Conservation (phyloP, 2,888 invertebrate species). For the Drosophila affinis region DNA sequence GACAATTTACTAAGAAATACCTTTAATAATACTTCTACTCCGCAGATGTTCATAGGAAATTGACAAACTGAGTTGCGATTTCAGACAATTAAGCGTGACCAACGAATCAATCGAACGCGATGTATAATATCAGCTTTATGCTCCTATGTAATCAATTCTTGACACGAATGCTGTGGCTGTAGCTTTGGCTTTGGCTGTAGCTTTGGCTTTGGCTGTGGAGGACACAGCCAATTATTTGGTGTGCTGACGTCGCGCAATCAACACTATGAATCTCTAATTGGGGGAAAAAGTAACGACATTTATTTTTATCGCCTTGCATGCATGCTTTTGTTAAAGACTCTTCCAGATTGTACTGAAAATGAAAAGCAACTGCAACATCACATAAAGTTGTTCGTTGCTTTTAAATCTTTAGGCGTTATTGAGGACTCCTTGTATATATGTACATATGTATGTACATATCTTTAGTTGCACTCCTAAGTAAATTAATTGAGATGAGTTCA, state of each 20-base stretch:
- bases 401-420: slow-evolving; percentile 58
- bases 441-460: slow-evolving; percentile 11
- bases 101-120: slow-evolving; percentile 42
- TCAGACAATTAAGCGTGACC: slow-evolving; percentile 30
- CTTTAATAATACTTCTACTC: background rate
- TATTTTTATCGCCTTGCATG: slow-evolving; percentile 70
- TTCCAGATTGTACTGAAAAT: slow-evolving; percentile 60
- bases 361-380: slow-evolving; percentile 28
- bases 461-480: slow-evolving; percentile 59
- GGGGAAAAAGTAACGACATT: slow-evolving; percentile 38
- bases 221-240: slow-evolving; percentile 49
- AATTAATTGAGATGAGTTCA: slow-evolving; percentile 80
- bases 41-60: background rate
- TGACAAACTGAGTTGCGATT: slow-evolving; percentile 6
- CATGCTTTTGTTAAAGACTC: slow-evolving; percentile 69
- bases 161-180: slow-evolving; percentile 37
- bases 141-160: slow-evolving; percentile 50
- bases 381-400: slow-evolving; percentile 37
- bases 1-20: background rate
- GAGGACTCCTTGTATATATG: slow-evolving; percentile 28
- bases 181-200: slow-evolving; percentile 5
- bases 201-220: background rate
- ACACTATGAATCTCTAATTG: slow-evolving; percentile 50
- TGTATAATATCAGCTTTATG: slow-evolving; percentile 43
- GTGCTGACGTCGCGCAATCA: slow-evolving; percentile 52